Base-by-base conservation (phyloP, 1,140 invertebrate genomes). In the Mizuhopecten yessoensis region DNA sequence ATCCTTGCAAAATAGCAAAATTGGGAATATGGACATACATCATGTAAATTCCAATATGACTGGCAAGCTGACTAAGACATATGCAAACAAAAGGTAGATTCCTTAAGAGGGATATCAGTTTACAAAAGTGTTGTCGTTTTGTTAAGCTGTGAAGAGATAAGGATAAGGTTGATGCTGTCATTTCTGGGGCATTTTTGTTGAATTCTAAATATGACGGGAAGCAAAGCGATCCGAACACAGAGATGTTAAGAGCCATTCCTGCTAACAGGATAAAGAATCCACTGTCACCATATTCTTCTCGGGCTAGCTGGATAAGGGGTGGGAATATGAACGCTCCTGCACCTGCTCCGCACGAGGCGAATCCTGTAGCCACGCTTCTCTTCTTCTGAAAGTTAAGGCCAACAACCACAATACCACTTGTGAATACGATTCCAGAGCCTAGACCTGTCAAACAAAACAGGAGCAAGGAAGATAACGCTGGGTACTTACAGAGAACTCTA, bases 301-400 rank as follows among this genome's bases (percentile, higher is more conserved):
- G 87, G 1, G 87, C 90, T 13, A 34, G 36, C 87, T 87, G 86
- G 2, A 90, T 88, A 13, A 75, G n/a, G 10, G 90, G 87, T 2
- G 87, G 39, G 13, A 90, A 33, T 34, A 57, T 36, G n/a, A 90
- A 88, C 0, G 45, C 49, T 11, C 87, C 90, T 49, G 87, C 87
- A 34, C 90, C 90, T 13, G 49, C 33, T 17, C 87, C 87, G 0
- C 42, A 88, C n/a, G 86, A 87, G 23, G 90, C 87, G 10, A 90
- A 42, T 29, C 90, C 90, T 33, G 42, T 88, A 0, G 90, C 90
- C 0, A 90, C 49, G 34, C 88, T 90, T 33, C 87, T 90, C 36
- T 88, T 90, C 45, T 86, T 36, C 33, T 90, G 45, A 36, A 90
- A 90, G 45, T 87, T 88, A 34, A 88, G 88, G 20, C 90, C 87